phyloP scores from a whole-genome alignment of 2,113 vertebrate species.

The Okapia johnstoni region DNA sequence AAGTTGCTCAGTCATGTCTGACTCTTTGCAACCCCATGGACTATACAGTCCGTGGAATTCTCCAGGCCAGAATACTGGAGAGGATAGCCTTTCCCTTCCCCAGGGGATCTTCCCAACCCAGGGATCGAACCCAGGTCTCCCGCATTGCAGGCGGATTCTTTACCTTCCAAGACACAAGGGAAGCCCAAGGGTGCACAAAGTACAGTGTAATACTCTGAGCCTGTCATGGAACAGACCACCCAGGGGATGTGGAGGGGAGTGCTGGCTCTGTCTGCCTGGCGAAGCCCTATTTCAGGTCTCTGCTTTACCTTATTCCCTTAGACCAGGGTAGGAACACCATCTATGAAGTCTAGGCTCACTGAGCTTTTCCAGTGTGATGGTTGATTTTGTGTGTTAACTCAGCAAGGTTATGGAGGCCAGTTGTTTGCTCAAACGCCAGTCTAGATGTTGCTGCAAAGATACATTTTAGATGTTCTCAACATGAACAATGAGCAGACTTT shows the following conservation, averaged over 20 bases:
- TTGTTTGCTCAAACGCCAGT: neutral
- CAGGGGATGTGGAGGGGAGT: accelerated
- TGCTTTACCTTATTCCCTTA: neutral
- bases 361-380: neutral
- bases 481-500: neutral
- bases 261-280: neutral
- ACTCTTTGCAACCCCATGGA: neutral
- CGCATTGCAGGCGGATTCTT: neutral
- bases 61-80: neutral
- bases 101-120: neutral
- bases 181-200: neutral
- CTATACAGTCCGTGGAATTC: neutral
- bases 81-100: neutral
- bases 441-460: neutral
- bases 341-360: neutral
- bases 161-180: neutral
- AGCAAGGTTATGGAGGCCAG: neutral
- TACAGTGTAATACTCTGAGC: accelerated
- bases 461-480: neutral
- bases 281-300: neutral
- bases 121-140: neutral
- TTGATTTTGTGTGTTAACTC: neutral
- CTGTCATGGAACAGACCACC: accelerated
- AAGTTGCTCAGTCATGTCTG: accelerated
- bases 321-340: neutral